A percentile compares a stretch with the other conserved stretches of the same genome.
These are phyloP conservation scores for Morelia viridis DNA, from an alignment of 2,797 vertebrate species.

Conservation along the genomic window DNA sequence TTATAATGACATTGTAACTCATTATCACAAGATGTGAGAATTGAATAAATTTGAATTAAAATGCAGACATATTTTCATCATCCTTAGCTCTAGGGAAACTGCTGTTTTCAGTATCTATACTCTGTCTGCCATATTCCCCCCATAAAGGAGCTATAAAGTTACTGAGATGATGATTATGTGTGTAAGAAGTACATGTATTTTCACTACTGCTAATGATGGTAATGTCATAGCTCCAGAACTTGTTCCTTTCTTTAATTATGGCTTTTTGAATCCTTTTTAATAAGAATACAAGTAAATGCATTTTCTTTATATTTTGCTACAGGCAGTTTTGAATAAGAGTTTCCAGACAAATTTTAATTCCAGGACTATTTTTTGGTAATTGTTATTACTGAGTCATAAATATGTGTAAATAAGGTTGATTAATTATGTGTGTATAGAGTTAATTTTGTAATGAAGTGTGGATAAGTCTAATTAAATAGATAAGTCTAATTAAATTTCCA, in stretches of 20 bases:
- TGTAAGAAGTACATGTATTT: not conserved
- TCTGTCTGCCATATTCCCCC: not conserved
- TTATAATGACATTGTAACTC: no score
- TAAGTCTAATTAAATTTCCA: not conserved
- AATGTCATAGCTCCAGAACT: not conserved
- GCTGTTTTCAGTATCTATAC: not conserved
- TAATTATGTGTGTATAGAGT: not conserved
- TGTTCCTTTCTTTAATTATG: not conserved
- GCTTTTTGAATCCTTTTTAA: constrained; percentile 4
- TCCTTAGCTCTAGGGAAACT: no score
- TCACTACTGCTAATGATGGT: not conserved
- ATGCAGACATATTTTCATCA: no score
- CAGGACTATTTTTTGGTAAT: not conserved
- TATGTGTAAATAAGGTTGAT: not conserved
- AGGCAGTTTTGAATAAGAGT: constrained; percentile 3
- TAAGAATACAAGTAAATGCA: not conserved
- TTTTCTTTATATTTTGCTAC: not conserved
- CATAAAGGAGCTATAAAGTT: not conserved
- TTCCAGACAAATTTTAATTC: not conserved
- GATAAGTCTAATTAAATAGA: not conserved
- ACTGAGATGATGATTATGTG: not conserved
- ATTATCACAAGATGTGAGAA: no score
- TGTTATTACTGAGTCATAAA: not conserved
- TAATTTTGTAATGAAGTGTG: not conserved
- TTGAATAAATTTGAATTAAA: no score